Evolutionary conservation across 2,797 vertebrate genomes (phyloP).

Genomic region (Ispidina picta): DNA sequence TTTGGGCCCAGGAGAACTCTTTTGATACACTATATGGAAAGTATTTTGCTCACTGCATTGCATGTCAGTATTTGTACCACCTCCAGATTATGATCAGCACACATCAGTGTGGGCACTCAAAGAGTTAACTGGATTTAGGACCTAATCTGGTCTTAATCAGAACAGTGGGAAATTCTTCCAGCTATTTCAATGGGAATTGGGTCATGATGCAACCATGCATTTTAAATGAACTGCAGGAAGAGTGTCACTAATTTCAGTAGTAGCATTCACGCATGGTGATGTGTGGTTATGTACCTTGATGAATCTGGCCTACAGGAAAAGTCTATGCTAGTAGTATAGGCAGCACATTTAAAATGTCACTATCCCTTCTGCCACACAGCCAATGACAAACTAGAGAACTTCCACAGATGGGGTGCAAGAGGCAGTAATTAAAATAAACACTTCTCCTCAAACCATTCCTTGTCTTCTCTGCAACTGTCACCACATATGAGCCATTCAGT

Average conservation of each 20-base stretch:
- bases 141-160: not conserved
- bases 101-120: not conserved
- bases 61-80: not conserved
- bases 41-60: no score
- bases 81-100: not conserved
- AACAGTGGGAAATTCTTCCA: not conserved
- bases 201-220: not conserved
- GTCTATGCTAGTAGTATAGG: not conserved
- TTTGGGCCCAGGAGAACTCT: not conserved
- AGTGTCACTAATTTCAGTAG: not conserved
- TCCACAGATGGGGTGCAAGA: not conserved
- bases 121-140: not conserved
- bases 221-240: not conserved
- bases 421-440: not conserved
- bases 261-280: not conserved
- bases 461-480: not conserved
- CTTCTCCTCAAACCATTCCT: not conserved
- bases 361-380: not conserved
- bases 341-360: not conserved
- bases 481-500: not conserved
- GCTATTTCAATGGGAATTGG: slow-evolving; percentile 10
- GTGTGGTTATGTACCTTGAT: not conserved
- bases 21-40: not conserved
- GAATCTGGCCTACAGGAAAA: not conserved
- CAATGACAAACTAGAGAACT: not conserved